A percentile compares a stretch with the other conserved stretches of the same genome.
These are phyloP conservation scores for Globodera rostochiensis DNA, from an alignment of 1,140 invertebrate species.

Conservation along the genomic window DNA sequence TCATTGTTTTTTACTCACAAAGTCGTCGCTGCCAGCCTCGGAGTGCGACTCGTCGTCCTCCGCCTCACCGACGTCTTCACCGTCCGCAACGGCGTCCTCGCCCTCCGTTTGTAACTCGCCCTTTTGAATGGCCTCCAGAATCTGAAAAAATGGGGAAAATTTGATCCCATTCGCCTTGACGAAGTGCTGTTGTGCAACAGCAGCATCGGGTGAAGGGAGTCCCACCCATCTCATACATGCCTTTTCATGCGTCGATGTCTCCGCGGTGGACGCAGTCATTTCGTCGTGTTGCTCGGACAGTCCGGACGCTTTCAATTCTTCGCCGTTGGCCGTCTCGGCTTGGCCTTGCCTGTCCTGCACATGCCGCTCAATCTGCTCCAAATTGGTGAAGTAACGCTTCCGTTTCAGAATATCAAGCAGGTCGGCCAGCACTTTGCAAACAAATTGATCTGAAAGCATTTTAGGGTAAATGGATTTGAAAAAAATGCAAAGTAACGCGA, in stretches of 20 bases:
- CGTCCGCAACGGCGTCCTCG: neutral
- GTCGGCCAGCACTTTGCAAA: neutral
- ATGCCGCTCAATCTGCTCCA: neutral
- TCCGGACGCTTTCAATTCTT: too few relatives aligned
- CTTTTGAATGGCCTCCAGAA: constrained; percentile 2
- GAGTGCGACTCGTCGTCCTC: neutral
- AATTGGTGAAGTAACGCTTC: neutral
- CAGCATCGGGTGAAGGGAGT: neutral
- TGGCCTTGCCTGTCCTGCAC: neutral
- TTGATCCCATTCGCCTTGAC: too few relatives aligned
- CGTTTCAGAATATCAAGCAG: neutral
- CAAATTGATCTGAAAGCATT: constrained; percentile 5
- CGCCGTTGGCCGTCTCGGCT: neutral
- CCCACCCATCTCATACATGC: neutral
- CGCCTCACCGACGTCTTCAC: neutral
- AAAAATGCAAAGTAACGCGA: constrained; percentile 4
- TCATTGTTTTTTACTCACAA: neutral
- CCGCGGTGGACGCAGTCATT: too few relatives aligned
- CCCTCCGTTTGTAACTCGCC: neutral
- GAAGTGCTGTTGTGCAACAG: too few relatives aligned
- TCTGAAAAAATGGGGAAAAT: neutral
- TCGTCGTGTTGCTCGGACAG: too few relatives aligned
- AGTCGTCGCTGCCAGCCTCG: neutral
- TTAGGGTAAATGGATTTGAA: neutral
- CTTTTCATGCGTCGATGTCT: neutral